These are phyloP conservation scores for Drosophila demipolita DNA, from an alignment of 2,888 invertebrate species.

Conservation along the genomic window DNA sequence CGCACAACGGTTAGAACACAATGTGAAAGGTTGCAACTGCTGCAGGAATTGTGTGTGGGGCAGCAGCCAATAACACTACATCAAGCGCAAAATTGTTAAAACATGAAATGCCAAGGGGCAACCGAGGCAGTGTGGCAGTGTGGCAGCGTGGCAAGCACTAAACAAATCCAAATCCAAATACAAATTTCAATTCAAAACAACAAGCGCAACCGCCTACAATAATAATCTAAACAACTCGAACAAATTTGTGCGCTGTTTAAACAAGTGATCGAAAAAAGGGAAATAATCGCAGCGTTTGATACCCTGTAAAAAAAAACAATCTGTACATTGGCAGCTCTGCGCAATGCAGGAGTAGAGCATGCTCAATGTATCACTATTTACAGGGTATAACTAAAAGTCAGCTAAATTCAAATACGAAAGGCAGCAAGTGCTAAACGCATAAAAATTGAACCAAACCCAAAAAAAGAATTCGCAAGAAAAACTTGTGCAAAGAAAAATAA, in stretches of 20 bases:
- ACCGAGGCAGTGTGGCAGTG: neutral
- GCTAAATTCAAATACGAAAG: conserved; percentile 11
- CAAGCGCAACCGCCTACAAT: conserved; percentile 57
- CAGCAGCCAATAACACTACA: conserved; percentile 39
- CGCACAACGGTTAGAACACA: conserved; percentile 14
- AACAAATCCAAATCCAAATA: conserved; percentile 19
- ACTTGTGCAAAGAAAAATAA: conserved; percentile 54
- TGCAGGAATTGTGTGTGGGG: conserved; percentile 43
- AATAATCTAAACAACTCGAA: conserved; percentile 67
- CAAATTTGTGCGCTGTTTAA: conserved; percentile 31
- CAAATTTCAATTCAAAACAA: conserved; percentile 23
- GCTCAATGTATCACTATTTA: neutral
- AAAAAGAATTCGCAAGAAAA: conserved; percentile 64
- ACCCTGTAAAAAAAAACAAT: neutral
- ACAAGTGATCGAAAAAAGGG: neutral
- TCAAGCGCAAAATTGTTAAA: conserved; percentile 70
- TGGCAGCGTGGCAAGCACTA: conserved; percentile 2
- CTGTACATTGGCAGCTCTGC: no score
- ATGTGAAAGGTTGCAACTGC: conserved; percentile 5
- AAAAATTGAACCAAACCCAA: conserved; percentile 26
- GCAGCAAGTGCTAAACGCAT: conserved; percentile 52
- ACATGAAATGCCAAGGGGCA: conserved; percentile 45
- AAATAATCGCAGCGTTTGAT: neutral
- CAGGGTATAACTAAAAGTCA: conserved; percentile 15
- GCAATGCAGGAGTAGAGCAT: neutral